Percentiles rank a stretch among this genome's conserved stretches.
Evolutionary conservation across 2,888 invertebrate species (phyloP).

Genomic region (Dermolepida albohirtum): DNA sequence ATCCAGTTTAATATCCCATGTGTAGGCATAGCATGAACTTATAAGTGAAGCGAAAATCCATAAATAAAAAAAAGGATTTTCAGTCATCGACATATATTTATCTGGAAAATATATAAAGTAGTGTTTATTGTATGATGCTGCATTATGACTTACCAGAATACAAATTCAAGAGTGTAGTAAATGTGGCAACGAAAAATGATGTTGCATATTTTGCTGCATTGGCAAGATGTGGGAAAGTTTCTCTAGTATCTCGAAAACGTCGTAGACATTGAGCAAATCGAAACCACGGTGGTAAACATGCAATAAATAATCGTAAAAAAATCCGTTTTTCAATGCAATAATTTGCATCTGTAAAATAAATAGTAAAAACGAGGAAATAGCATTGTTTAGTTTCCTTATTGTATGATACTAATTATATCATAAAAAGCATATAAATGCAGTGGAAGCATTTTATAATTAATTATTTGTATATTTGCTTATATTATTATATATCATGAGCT

Average conservation of each 20-base stretch:
- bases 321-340: conserved; percentile 79
- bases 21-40: conserved; percentile 94
- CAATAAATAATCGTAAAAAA: conserved; percentile 85
- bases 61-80: conserved; percentile 88
- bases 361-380: conserved; percentile 13
- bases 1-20: conserved; percentile 99
- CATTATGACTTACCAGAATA: conserved; percentile 36
- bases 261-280: conserved; percentile 97
- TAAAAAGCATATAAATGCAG: too few relatives aligned
- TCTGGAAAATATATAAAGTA: conserved; percentile 38
- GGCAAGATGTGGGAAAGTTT: conserved; percentile 94
- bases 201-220: conserved; percentile 99
- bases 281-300: conserved; percentile 96
- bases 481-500: too few relatives aligned
- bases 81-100: conserved; percentile 64
- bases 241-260: conserved; percentile 93
- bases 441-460: too few relatives aligned
- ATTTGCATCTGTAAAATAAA: conserved; percentile 62
- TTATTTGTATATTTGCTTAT: too few relatives aligned
- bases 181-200: conserved; percentile 93
- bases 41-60: conserved; percentile 89
- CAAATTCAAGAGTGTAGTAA: conserved; percentile 73
- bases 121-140: too few relatives aligned
- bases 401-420: too few relatives aligned
- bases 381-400: too few relatives aligned